These are phyloP conservation scores for Neomonachus schauinslandi DNA, from an alignment of 2,113 vertebrate species.

Conservation along the genomic window DNA sequence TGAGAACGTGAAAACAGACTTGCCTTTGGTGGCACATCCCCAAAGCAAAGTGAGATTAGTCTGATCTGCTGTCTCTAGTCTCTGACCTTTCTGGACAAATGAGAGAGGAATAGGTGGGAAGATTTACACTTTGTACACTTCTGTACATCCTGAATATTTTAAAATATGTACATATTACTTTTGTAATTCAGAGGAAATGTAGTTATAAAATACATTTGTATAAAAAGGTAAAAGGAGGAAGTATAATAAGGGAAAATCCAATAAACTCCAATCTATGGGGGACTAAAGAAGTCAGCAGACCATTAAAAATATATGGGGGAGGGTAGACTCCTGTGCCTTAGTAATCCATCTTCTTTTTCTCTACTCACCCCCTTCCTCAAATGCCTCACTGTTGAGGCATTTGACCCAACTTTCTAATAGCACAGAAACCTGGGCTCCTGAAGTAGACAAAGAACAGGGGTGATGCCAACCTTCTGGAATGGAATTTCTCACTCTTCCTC, in stretches of 20 bases:
- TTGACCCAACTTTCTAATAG: conserved; percentile 1
- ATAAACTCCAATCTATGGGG: background rate
- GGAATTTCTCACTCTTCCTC: conserved; percentile 50
- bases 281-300: background rate
- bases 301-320: background rate
- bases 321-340: background rate
- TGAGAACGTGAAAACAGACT: conserved; percentile 20
- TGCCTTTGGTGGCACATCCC: conserved; percentile 21
- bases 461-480: conserved; percentile 57
- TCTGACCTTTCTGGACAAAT: conserved; percentile 55
- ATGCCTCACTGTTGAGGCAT: background rate
- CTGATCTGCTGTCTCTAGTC: conserved; percentile 6
- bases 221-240: conserved; percentile 19
- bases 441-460: conserved; percentile 31
- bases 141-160: conserved; percentile 37
- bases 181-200: conserved; percentile 40
- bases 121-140: conserved; percentile 30
- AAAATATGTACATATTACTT: conserved; percentile 7
- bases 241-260: conserved; percentile 32
- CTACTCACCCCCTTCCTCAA: background rate
- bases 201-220: conserved; percentile 17
- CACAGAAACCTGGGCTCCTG: conserved; percentile 23
- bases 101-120: background rate
- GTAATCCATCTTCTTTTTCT: conserved; percentile 16
- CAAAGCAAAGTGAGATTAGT: conserved; percentile 5